Evolutionary conservation across 2,888 invertebrate species (phyloP).

Genomic region (Acleris laterana): DNA sequence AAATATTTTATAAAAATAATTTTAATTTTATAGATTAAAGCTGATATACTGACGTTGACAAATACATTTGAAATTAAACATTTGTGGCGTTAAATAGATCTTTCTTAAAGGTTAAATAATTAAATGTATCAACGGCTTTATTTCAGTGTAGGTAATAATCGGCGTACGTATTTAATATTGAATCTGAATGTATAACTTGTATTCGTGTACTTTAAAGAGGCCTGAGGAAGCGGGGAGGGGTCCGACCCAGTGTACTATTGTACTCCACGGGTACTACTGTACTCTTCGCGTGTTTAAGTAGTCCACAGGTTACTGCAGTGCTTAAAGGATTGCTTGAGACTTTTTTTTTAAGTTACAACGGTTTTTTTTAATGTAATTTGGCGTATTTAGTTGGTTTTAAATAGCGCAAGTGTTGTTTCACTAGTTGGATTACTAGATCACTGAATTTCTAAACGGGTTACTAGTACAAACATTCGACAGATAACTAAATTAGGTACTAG

Average conservation of each 20-base stretch:
- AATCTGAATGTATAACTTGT: constrained; percentile 39
- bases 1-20: constrained; percentile 37
- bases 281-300: background rate
- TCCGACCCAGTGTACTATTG: constrained; percentile 11
- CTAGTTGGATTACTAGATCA: too few relatives aligned
- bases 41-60: constrained; percentile 29
- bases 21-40: constrained; percentile 35
- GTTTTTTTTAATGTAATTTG: too few relatives aligned
- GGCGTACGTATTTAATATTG: constrained; percentile 37
- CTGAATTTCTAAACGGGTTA: too few relatives aligned
- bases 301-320: background rate
- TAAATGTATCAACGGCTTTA: constrained; percentile 29
- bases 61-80: background rate
- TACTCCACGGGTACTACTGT: constrained; percentile 9
- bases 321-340: background rate
- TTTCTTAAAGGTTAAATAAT: constrained; percentile 4
- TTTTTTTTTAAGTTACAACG: background rate
- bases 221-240: constrained; percentile 32
- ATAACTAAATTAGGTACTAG: too few relatives aligned
- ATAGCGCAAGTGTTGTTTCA: too few relatives aligned
- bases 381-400: too few relatives aligned
- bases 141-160: constrained; percentile 33
- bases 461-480: too few relatives aligned
- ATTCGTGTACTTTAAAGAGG: constrained; percentile 36
- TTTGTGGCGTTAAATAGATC: background rate